Percentiles rank a stretch among this genome's conserved stretches.
phyloP scores from a whole-genome alignment of 2,888 invertebrate species.

The Elegia similella region DNA sequence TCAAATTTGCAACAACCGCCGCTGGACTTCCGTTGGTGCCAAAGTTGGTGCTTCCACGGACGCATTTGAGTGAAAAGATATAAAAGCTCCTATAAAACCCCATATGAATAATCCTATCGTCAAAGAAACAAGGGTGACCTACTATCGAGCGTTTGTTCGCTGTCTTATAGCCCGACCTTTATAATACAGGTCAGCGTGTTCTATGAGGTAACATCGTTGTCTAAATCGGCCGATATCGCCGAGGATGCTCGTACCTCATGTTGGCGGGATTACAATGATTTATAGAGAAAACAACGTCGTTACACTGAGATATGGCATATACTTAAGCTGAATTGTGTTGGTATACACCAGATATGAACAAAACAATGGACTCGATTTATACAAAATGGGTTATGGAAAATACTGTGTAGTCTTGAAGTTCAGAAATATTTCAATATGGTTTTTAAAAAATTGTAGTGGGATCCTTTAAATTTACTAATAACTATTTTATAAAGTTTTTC shows the following conservation, averaged over 20 bases:
- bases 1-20: no score
- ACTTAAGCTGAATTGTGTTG: constrained; percentile 3
- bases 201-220: constrained; percentile 47
- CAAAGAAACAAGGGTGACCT: constrained; percentile 14
- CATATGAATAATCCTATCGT: constrained; percentile 3
- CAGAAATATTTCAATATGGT: no score
- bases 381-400: background rate
- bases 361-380: constrained; percentile 4
- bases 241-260: constrained; percentile 14
- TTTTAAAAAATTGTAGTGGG: no score
- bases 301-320: constrained; percentile 13
- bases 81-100: background rate
- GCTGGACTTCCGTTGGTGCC: no score
- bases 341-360: background rate
- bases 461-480: no score
- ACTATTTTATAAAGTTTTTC: no score
- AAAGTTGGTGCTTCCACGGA: no score
- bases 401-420: background rate
- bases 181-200: constrained; percentile 58
- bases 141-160: constrained; percentile 14
- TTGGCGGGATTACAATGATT: constrained; percentile 15
- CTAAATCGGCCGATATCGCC: constrained; percentile 40
- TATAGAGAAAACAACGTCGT: constrained; percentile 15
- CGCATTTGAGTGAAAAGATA: no score
- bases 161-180: constrained; percentile 56